These are phyloP conservation scores for Carduelis carduelis DNA, from an alignment of 2,797 vertebrate genomes.

Conservation along the genomic window DNA sequence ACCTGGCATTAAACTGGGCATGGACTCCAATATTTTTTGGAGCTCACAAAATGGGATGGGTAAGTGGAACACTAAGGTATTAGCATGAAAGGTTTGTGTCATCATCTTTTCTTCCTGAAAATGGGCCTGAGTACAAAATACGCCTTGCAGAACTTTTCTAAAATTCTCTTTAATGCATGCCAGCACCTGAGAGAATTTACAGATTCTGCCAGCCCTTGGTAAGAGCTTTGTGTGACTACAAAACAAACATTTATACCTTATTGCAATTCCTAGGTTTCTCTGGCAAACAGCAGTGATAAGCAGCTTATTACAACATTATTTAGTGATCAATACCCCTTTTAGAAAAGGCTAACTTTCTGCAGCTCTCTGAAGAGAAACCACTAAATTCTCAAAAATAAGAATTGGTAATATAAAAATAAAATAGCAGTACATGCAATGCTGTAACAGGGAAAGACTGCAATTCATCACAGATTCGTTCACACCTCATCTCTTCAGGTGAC, in stretches of 20 bases:
- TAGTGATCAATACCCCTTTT: neutral
- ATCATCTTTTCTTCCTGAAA: neutral
- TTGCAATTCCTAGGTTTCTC: neutral
- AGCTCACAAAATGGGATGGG: slow-evolving; percentile 74
- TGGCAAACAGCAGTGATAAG: neutral
- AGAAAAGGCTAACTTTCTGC: neutral
- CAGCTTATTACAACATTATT: neutral
- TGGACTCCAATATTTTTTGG: slow-evolving; percentile 80
- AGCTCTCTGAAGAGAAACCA: neutral
- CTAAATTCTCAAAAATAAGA: neutral
- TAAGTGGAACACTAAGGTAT: slow-evolving; percentile 57
- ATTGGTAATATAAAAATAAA: neutral
- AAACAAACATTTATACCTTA: neutral
- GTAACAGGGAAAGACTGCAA: neutral
- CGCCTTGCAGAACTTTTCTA: neutral
- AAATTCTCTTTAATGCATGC: neutral
- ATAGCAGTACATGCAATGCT: neutral
- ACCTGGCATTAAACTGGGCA: slow-evolving; percentile 79
- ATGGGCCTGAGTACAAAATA: neutral
- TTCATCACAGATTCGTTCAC: neutral
- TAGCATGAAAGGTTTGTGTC: neutral
- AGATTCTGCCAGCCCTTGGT: neutral
- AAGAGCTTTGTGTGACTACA: neutral
- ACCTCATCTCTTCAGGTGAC: neutral
- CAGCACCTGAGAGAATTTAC: neutral